Percentiles rank a stretch among this genome's conserved stretches.
These are phyloP conservation scores for Uromys caudimaculatus DNA, from an alignment of 2,797 vertebrate species.

Conservation along the genomic window DNA sequence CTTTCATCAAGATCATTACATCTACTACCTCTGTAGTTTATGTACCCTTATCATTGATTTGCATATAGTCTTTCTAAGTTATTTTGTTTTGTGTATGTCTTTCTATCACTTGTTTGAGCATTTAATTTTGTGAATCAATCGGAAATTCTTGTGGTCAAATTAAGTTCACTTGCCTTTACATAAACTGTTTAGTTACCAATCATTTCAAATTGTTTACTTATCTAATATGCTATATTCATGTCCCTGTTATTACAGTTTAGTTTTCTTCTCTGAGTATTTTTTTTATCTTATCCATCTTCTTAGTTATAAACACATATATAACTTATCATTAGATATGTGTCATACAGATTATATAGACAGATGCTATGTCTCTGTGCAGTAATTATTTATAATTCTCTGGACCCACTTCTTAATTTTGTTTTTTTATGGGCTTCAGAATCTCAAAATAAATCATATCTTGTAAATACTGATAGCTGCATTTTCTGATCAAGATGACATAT, in stretches of 20 bases:
- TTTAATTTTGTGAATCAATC: neutral
- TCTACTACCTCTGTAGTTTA: neutral
- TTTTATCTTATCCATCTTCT: neutral
- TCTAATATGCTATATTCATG: neutral
- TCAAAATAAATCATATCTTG: neutral
- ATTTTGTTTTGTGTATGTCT: neutral
- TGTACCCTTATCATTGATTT: neutral
- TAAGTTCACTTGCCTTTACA: neutral
- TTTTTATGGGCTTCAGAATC: neutral
- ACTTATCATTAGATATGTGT: neutral
- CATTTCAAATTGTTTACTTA: neutral
- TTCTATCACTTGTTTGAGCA: neutral
- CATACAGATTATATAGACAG: neutral
- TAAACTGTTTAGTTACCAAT: neutral
- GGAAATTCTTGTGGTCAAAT: neutral
- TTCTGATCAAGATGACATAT: neutral
- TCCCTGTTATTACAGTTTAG: neutral
- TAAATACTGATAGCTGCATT: neutral
- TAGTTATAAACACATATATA: neutral
- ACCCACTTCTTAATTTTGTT: neutral
- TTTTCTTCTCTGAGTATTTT: neutral
- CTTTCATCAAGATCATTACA: neutral
- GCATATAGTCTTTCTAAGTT: neutral
- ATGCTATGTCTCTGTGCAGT: neutral
- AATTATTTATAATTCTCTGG: neutral